These are phyloP conservation scores for Caenorhabditis angaria DNA, from an alignment of 2,888 invertebrate genomes.

Conservation along the genomic window DNA sequence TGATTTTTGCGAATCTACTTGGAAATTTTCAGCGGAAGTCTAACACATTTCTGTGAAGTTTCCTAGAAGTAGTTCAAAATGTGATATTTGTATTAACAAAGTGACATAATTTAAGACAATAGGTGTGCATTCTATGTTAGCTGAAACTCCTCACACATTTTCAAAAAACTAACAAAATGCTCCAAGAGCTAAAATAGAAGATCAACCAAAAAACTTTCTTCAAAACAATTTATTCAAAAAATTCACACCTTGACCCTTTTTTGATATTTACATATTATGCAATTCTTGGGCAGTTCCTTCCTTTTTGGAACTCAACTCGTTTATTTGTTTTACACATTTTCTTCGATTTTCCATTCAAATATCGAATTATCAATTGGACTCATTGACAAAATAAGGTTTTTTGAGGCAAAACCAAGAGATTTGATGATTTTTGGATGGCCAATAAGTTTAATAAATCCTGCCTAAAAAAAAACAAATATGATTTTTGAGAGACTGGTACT, in stretches of 20 bases:
- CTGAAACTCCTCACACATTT: no score
- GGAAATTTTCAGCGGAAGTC: no score
- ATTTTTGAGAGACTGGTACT: background rate
- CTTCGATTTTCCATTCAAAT: slow-evolving; percentile 23
- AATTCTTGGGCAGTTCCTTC: background rate
- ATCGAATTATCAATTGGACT: slow-evolving; percentile 36
- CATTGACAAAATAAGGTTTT: slow-evolving; percentile 18
- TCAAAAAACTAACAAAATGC: no score
- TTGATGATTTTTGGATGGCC: slow-evolving; percentile 34
- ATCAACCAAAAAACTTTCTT: no score
- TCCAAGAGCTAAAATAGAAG: no score
- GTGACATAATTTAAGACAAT: no score
- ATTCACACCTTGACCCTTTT: background rate
- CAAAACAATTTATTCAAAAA: no score
- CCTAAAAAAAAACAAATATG: slow-evolving; percentile 22
- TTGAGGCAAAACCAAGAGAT: slow-evolving; percentile 13
- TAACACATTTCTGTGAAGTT: no score
- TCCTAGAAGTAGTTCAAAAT: no score
- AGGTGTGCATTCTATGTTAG: no score
- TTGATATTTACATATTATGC: background rate
- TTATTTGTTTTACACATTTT: slow-evolving; percentile 3
- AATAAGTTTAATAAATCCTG: slow-evolving; percentile 40
- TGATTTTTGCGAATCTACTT: no score
- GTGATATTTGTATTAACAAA: no score
- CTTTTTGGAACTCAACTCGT: background rate